These are phyloP conservation scores for Phragmatobia fuliginosa DNA, from an alignment of 2,888 invertebrate species.

Conservation along the genomic window DNA sequence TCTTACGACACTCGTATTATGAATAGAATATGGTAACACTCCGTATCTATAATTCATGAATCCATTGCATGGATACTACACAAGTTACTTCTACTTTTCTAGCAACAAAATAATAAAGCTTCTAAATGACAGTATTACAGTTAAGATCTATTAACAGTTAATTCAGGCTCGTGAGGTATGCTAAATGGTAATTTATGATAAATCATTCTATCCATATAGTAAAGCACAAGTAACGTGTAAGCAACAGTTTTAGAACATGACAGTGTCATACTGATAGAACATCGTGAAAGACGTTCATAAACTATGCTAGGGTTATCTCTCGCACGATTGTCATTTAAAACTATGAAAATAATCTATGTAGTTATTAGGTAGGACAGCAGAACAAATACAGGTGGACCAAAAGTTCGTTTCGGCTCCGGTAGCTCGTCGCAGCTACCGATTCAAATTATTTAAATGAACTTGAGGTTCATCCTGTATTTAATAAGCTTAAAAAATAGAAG, in stretches of 20 bases:
- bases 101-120: no score
- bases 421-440: no score
- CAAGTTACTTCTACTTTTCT: no score
- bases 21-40: no score
- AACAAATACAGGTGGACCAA: no score
- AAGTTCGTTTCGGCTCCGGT: no score
- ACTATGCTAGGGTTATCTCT: conserved; percentile 21
- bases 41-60: no score
- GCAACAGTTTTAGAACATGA: conserved; percentile 26
- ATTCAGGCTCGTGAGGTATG: no score
- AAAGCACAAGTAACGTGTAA: conserved; percentile 17
- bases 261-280: conserved; percentile 26
- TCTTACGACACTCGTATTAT: no score
- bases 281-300: conserved; percentile 18
- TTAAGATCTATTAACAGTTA: not conserved
- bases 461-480: no score
- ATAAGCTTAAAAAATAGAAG: not conserved
- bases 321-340: not conserved
- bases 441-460: no score
- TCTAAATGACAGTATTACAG: not conserved
- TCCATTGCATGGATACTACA: no score
- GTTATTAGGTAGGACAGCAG: not conserved
- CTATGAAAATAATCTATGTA: not conserved
- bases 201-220: conserved; percentile 7
- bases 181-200: conserved; percentile 2